These are phyloP conservation scores for Idaea straminata DNA, from an alignment of 2,888 invertebrate genomes.

Conservation along the genomic window DNA sequence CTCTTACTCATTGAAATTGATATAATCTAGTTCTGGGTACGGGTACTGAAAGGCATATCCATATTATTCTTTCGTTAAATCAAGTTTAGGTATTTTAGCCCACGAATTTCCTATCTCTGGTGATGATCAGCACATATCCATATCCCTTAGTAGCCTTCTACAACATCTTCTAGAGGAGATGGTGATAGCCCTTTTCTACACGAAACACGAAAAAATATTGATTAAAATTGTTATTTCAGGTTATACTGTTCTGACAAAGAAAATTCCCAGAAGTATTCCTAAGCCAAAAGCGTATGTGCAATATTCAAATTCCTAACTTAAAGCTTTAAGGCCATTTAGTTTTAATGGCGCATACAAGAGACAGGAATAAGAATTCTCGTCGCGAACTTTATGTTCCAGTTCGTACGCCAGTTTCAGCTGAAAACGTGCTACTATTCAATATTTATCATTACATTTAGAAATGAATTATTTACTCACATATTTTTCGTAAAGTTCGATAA, in stretches of 20 bases:
- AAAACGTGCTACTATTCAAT: slow-evolving; percentile 12
- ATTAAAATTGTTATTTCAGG: neutral
- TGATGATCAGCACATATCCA: neutral
- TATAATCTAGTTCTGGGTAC: too few species aligned
- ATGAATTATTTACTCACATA: neutral
- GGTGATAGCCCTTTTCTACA: too few species aligned
- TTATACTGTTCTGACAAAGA: neutral
- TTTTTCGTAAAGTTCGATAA: too few species aligned
- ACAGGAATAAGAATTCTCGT: slow-evolving; percentile 7
- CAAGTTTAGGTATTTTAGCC: too few species aligned
- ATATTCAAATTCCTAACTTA: neutral
- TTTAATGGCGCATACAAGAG: neutral
- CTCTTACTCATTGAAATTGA: too few species aligned
- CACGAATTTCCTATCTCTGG: too few species aligned
- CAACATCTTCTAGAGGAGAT: neutral
- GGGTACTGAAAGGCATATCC: too few species aligned
- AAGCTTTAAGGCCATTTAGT: slow-evolving; percentile 1
- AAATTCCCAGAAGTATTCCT: neutral
- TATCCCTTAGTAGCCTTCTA: neutral
- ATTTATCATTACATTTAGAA: neutral
- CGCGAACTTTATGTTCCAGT: slow-evolving; percentile 5
- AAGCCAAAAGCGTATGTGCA: neutral
- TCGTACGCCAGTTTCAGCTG: slow-evolving; percentile 9
- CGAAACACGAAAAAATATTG: too few species aligned
- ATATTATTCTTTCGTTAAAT: too few species aligned